phyloP scores from a whole-genome alignment of 2,113 vertebrate genomes.

The Xenus cinereus region DNA sequence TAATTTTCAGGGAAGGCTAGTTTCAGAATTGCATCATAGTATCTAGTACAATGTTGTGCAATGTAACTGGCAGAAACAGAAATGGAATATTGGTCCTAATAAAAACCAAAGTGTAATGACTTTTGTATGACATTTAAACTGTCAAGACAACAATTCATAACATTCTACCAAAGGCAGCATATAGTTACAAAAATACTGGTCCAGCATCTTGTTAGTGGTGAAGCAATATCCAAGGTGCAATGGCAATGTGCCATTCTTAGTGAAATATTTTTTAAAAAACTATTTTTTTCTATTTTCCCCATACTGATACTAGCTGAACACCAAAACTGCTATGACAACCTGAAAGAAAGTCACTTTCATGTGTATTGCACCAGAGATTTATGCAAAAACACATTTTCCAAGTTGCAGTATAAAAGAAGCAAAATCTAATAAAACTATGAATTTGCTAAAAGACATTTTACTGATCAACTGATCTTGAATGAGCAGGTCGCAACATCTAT shows the following conservation, averaged over 20 bases:
- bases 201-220: slow-evolving; percentile 65
- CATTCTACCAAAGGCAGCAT: slow-evolving; percentile 45
- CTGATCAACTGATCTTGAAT: neutral
- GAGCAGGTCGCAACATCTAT: neutral
- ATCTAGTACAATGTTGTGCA: slow-evolving; percentile 53
- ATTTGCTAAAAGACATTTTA: neutral
- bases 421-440: slow-evolving; percentile 2
- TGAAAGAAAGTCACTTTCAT: slow-evolving; percentile 5
- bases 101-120: slow-evolving; percentile 18
- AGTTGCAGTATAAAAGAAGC: slow-evolving; percentile 31
- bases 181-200: slow-evolving; percentile 45
- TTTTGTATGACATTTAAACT: slow-evolving; percentile 42
- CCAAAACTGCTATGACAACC: slow-evolving; percentile 7
- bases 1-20: slow-evolving; percentile 40
- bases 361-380: neutral
- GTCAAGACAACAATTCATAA: slow-evolving; percentile 52
- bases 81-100: slow-evolving; percentile 49
- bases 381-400: slow-evolving; percentile 40
- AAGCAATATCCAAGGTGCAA: slow-evolving; percentile 69
- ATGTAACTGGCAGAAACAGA: slow-evolving; percentile 44
- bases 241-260: slow-evolving; percentile 45
- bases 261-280: slow-evolving; percentile 59
- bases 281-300: slow-evolving; percentile 46
- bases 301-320: neutral
- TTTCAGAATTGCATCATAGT: slow-evolving; percentile 36